Conservation (phyloP, 2,888 invertebrate genomes). For the Trimorus sp. region DNA sequence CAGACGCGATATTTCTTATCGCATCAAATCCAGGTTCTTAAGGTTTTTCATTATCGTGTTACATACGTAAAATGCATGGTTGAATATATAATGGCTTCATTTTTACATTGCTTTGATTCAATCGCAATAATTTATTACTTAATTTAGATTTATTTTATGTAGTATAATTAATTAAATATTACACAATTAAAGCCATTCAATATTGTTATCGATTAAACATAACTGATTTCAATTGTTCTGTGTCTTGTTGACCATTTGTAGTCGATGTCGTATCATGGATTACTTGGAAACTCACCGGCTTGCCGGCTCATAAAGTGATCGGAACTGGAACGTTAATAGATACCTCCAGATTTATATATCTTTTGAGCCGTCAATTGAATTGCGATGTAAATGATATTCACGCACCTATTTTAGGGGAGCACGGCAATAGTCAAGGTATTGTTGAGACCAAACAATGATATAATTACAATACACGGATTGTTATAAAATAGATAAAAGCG, state of each 20-base stretch:
- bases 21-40: constrained; percentile 83
- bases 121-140: neutral
- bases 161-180: neutral
- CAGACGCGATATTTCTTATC: constrained; percentile 83
- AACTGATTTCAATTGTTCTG: no score
- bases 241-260: constrained; percentile 54
- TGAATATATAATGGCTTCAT: neutral
- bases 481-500: no score
- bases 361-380: constrained; percentile 84
- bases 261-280: constrained; percentile 86
- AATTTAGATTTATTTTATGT: neutral
- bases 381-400: constrained; percentile 84
- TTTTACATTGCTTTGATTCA: neutral
- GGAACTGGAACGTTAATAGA: constrained; percentile 86
- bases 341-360: constrained; percentile 84
- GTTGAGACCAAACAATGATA: neutral
- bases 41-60: neutral
- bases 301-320: constrained; percentile 84
- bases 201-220: neutral
- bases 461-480: no score
- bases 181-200: neutral
- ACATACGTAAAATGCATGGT: no score
- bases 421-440: constrained; percentile 85
- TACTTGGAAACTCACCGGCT: constrained; percentile 86
- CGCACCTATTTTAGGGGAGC: constrained; percentile 86